These are phyloP conservation scores for Maniola jurtina DNA, from an alignment of 1,140 invertebrate species.

Conservation along the genomic window DNA sequence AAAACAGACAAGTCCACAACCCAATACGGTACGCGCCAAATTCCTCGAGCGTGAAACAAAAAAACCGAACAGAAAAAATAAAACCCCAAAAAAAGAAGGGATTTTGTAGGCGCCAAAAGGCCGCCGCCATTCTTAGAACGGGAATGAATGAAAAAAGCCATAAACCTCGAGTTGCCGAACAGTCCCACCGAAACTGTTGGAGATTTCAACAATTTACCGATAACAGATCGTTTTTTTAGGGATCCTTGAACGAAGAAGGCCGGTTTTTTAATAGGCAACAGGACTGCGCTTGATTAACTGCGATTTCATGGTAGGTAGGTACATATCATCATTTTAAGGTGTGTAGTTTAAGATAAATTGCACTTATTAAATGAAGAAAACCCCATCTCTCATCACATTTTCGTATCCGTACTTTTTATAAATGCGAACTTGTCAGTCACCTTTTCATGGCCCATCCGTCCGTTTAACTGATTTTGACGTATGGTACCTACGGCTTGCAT, in stretches of 20 bases:
- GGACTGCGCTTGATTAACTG: neutral
- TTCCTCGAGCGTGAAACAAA: constrained; percentile 14
- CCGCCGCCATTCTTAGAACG: constrained; percentile 66
- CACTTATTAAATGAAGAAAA: too few species aligned
- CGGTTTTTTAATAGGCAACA: neutral
- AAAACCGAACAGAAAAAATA: constrained; percentile 35
- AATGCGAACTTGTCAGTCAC: too few species aligned
- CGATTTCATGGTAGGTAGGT: too few species aligned
- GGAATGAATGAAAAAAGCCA: constrained; percentile 70
- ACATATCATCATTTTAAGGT: neutral
- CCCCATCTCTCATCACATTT: too few species aligned
- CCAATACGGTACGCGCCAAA: constrained; percentile 39
- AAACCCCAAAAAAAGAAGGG: constrained; percentile 33
- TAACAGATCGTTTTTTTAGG: constrained; percentile 52
- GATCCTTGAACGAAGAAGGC: constrained; percentile 20
- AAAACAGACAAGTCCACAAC: constrained; percentile 13
- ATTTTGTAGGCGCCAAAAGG: constrained; percentile 69
- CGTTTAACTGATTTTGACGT: too few species aligned
- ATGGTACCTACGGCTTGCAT: too few species aligned
- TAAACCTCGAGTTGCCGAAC: constrained; percentile 61
- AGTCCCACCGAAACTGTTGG: constrained; percentile 60
- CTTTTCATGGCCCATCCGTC: too few species aligned
- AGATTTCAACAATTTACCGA: constrained; percentile 63
- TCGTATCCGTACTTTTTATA: too few species aligned
- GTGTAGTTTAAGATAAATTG: neutral